Conservation (phyloP, 1,140 invertebrate species). For the Lordiphosa collinella region DNA sequence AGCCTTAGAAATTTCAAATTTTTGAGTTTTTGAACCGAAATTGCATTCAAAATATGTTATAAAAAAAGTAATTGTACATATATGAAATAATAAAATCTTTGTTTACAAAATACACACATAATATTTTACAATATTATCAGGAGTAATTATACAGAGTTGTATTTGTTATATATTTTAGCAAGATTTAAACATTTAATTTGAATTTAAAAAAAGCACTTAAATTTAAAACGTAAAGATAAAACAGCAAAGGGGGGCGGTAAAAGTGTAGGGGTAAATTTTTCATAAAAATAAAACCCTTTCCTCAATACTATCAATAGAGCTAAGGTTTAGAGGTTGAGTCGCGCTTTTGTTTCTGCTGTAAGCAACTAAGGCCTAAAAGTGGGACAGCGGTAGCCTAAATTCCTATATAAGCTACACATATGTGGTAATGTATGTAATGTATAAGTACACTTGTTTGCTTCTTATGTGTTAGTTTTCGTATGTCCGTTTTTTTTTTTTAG, state of each 20-base stretch:
- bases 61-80: slow-evolving; percentile 12
- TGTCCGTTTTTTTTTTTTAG: slow-evolving; percentile 35
- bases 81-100: slow-evolving; percentile 66
- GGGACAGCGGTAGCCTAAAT: slow-evolving; percentile 4
- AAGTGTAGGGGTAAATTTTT: not conserved
- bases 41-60: too few species aligned
- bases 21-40: not conserved
- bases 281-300: not conserved
- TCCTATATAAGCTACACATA: slow-evolving; percentile 12
- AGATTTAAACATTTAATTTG: slow-evolving; percentile 54
- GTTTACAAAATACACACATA: slow-evolving; percentile 60
- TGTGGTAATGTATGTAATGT: slow-evolving; percentile 23
- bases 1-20: too few species aligned
- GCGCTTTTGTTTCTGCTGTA: slow-evolving; percentile 30
- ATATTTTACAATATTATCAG: slow-evolving; percentile 61
- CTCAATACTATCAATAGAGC: slow-evolving; percentile 13
- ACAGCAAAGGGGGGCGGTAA: slow-evolving; percentile 21
- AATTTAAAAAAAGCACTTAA: slow-evolving; percentile 51
- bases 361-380: slow-evolving; percentile 61
- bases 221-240: slow-evolving; percentile 42
- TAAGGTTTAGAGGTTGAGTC: slow-evolving; percentile 43
- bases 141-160: slow-evolving; percentile 14
- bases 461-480: slow-evolving; percentile 25
- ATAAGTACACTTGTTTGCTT: slow-evolving; percentile 70
- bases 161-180: slow-evolving; percentile 5